Percentiles rank a stretch among this genome's conserved stretches.
phyloP scores from a whole-genome alignment of 2,888 invertebrate species.

The Mesochorus sp. region DNA sequence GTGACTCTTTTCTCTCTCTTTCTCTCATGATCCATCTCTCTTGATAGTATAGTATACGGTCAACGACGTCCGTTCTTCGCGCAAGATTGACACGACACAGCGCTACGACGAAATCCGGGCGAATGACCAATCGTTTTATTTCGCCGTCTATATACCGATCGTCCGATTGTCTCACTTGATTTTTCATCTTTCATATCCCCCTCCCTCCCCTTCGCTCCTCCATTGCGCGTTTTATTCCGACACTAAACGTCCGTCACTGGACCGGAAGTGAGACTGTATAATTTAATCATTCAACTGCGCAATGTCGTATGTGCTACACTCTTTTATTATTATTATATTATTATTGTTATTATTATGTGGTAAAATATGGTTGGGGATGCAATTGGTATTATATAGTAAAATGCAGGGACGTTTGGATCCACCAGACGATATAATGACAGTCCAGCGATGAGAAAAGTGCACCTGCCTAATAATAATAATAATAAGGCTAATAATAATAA shows the following conservation, averaged over 20 bases:
- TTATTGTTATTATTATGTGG: too few species aligned
- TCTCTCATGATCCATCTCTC: not conserved
- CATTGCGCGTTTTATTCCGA: slow-evolving; percentile 10
- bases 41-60: not conserved
- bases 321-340: too few species aligned
- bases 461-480: too few species aligned
- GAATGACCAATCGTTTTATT: slow-evolving; percentile 23
- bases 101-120: slow-evolving; percentile 1
- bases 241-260: not conserved
- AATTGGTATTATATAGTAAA: too few species aligned
- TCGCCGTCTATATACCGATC: slow-evolving; percentile 36
- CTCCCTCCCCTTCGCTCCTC: too few species aligned
- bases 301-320: too few species aligned
- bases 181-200: not conserved
- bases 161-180: slow-evolving; percentile 51
- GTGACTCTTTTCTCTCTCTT: slow-evolving; percentile 6
- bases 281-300: slow-evolving; percentile 57
- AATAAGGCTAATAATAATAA: too few species aligned
- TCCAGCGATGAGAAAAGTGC: too few species aligned
- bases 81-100: not conserved
- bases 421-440: too few species aligned
- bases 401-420: too few species aligned
- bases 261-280: slow-evolving; percentile 47
- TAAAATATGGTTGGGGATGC: too few species aligned
- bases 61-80: slow-evolving; percentile 19